phyloP scores from a whole-genome alignment of 2,797 vertebrate genomes.

The Chaenodraco wilsoni region DNA sequence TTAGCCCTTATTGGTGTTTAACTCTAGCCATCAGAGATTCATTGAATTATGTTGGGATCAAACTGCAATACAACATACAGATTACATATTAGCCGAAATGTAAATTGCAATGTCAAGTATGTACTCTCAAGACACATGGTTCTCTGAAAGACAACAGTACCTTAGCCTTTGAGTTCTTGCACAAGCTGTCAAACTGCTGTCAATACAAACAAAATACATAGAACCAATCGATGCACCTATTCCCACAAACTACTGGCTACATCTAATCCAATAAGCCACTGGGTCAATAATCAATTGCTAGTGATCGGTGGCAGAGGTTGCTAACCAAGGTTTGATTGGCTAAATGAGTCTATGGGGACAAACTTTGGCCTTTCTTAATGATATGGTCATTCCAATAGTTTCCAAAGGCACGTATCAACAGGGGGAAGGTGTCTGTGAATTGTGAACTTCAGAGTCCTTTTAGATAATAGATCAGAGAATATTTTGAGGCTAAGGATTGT shows the following conservation, averaged over 20 bases:
- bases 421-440: constrained; percentile 24
- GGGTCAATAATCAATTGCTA: constrained; percentile 74
- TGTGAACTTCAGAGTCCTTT: background rate
- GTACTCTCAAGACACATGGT: constrained; percentile 11
- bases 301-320: constrained; percentile 63
- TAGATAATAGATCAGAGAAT: background rate
- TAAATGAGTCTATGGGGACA: constrained; percentile 63
- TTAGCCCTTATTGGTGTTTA: background rate
- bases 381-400: constrained; percentile 14
- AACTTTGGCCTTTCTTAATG: constrained; percentile 27
- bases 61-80: constrained; percentile 15
- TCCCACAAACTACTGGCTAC: constrained; percentile 65
- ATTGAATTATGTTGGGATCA: constrained; percentile 19
- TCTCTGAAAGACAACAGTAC: constrained; percentile 22
- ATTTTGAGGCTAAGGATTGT: constrained; percentile 3
- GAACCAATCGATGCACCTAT: constrained; percentile 74
- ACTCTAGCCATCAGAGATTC: background rate
- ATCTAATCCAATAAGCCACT: constrained; percentile 75
- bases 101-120: constrained; percentile 27
- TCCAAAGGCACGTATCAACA: constrained; percentile 2
- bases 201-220: constrained; percentile 75
- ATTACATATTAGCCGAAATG: background rate
- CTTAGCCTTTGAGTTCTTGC: constrained; percentile 41
- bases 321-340: constrained; percentile 75
- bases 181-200: constrained; percentile 40